Base-by-base conservation (phyloP, 53 echinoderm and acorn worm genomes). In the Henricia sp. region DNA sequence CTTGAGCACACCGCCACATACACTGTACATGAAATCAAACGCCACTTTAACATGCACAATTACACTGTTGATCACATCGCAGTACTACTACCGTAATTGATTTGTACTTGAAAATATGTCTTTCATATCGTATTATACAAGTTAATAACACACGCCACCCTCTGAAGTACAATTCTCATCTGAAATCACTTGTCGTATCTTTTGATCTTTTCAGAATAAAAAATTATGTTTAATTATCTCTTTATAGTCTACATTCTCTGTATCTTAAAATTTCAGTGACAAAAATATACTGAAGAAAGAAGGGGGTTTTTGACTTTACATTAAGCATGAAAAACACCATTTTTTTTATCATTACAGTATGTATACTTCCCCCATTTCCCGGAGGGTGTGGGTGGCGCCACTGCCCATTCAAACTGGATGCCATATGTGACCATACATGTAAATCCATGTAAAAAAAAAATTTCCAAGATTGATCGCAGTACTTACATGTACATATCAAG, bases 211-310 rank as follows among this genome's bases (percentile, higher is more conserved):
- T 80, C 80, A 64, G 23, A 80, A 80, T 80, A 80, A 64, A 80
- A 80, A 80, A 76, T 76, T 76, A 76, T 36, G 35, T 59, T 63
- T 80, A 62, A 37, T 64, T 64, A 57, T 76, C 41, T 74, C 74
- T 80, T 57, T 80, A 63, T 57, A 80, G 80, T 80, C 80, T 80
- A 80, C 80, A 80, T 80, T 80, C 64, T 80, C 43, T 29, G 80
- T 80, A 48, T 64, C 35, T 80, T 80, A 50, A 80, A 80, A 80
- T 85, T 85, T 85, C 85, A 85, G 73, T 85, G 85, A 85, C 85
- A 85, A 85, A 85, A 85, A 85, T 73, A 85, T 85, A 85, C 64
- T 85, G 85, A 85, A 85, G 72, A 85, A 72, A 73, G 72, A 85
- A 62, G 70, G 50, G 73, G 69, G 73, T 67, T 58, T 63, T 60